Evolutionary conservation across 2,888 invertebrate genomes (phyloP).

Genomic region (Bibio marci): DNA sequence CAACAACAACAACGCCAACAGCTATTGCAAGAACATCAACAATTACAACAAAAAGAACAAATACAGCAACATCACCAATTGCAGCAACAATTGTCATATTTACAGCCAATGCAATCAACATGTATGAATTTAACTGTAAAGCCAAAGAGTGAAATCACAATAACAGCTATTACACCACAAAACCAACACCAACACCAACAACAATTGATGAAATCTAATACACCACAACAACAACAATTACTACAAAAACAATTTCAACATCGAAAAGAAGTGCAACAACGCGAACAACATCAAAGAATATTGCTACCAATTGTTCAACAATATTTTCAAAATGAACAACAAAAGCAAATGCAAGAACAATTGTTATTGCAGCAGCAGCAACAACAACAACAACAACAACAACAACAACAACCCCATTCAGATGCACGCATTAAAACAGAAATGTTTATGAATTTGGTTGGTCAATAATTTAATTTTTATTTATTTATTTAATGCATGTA

Average conservation of each 20-base stretch:
- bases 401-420: conserved; percentile 11
- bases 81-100: neutral
- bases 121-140: conserved; percentile 21
- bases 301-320: neutral
- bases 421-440: conserved; percentile 10
- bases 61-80: neutral
- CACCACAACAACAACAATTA: conserved; percentile 12
- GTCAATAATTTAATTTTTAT: conserved; percentile 3
- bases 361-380: neutral
- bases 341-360: too few species aligned
- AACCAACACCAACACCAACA: neutral
- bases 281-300: too few species aligned
- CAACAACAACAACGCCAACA: neutral
- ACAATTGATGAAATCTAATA: conserved; percentile 9
- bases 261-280: conserved; percentile 9
- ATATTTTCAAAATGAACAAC: neutral
- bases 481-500: too few species aligned
- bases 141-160: conserved; percentile 42
- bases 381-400: conserved; percentile 3
- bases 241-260: conserved; percentile 8
- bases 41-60: conserved; percentile 1
- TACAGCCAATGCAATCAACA: conserved; percentile 2
- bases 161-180: conserved; percentile 28
- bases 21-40: neutral
- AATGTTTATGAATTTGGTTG: conserved; percentile 12